Evolutionary conservation across 2,888 invertebrate species (phyloP), one percentile per base, ranked within the genome.

Genomic region (Mesochorus sp.): DNA sequence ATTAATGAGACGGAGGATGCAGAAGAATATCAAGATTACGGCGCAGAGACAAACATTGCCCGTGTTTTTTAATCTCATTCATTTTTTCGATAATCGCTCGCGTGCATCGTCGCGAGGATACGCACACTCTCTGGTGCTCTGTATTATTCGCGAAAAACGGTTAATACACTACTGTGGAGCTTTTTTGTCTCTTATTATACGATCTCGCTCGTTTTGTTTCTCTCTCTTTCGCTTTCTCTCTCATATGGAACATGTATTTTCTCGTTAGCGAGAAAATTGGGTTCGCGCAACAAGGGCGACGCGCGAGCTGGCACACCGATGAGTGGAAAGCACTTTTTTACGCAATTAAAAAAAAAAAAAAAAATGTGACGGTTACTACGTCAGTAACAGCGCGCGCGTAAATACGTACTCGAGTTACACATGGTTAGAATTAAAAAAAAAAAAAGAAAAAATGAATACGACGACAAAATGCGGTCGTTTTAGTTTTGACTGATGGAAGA

Each of bases 211-310:
- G 6, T 44, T 61, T 55, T 61, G 0, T 51, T 57, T 19, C 51
- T 24, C 21, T 28, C 37, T 4, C 24, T n/a, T 10, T 47, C 6
- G 19, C 14, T 59, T 39, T 24, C n/a, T 61, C 24, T 44, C 8
- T 28, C 19, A 12, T 12, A 8, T n/a, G 6, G 34, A 49, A 21
- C 66, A 34, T 14, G 31, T 55, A 55, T 76, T 70, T 49, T 62
- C 49, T 76, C 31, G 76, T 49, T 70, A 68, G 34, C 55, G 19
- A 14, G 75, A 28, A 75, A 75, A 75, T 68, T 75, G 61, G 61
- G 62, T 68, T 68, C n/a, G 51, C 53, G 21, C 19, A 53, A 62
- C 51, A 28, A n/a, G 28, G 39, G 8, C 37, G 19, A 12, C 24
- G 3, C 34, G 44, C 47, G 14, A 37, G 44, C 26, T 55, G n/a